These are phyloP conservation scores for Scaptodrosophila latifasciaeformis DNA, from an alignment of 2,888 invertebrate genomes.

Conservation along the genomic window DNA sequence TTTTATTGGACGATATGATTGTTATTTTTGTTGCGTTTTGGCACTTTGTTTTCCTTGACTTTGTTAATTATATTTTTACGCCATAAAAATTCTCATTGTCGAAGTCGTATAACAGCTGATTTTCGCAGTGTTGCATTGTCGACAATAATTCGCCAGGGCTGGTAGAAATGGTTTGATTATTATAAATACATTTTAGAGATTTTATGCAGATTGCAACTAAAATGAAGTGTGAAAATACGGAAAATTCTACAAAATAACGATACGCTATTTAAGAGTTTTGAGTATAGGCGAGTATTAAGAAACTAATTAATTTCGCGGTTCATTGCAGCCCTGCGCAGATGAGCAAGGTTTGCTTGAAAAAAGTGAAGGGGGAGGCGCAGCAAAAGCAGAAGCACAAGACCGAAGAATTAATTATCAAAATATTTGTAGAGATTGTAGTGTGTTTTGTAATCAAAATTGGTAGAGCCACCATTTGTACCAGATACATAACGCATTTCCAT, in stretches of 20 bases:
- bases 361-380: constrained; percentile 38
- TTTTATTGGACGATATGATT: not conserved
- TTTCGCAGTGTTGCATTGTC: no score
- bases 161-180: no score
- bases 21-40: constrained; percentile 35
- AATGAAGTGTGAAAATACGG: no score
- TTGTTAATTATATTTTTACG: constrained; percentile 5
- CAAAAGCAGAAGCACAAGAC: no score
- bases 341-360: constrained; percentile 48
- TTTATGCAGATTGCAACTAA: no score
- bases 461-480: not conserved
- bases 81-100: no score
- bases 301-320: not conserved
- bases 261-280: no score
- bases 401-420: constrained; percentile 52
- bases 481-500: not conserved
- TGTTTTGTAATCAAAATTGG: not conserved
- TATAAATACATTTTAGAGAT: no score
- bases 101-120: no score
- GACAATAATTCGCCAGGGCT: no score
- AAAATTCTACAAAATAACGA: no score
- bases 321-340: constrained; percentile 45
- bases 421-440: constrained; percentile 5
- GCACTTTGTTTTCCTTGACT: constrained; percentile 47
- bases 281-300: constrained; percentile 2